Base-by-base conservation (phyloP, 2,888 invertebrate species). In the Ophion costatus region DNA sequence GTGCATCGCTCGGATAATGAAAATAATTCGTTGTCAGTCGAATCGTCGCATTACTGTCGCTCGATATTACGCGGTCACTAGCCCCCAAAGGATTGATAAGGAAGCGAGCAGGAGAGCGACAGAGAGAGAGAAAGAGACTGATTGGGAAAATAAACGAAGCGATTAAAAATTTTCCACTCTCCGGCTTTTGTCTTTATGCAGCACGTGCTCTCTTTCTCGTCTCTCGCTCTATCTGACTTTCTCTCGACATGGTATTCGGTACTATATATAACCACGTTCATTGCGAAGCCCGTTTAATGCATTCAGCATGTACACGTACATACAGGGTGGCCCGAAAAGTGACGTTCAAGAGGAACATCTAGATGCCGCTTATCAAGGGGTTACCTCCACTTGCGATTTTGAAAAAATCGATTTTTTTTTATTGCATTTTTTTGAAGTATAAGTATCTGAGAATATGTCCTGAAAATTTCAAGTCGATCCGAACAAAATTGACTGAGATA, bases 111-210 rank as follows among this genome's bases (percentile, higher is more conserved):
- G 38, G 1, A 38, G 38, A 38, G 38, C 6, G 38, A 38, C 7
- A 38, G 38, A 38, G 38, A 38, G 61, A 33, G 59, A 29, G 6
- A 10, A 61, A 22, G 22, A 42, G 73, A 83, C 38, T 11, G 76
- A 66, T 56, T 42, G 67, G 33, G 20, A 56, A 66, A 11, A n/a
- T 22, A n/a, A 67, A 33, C 67, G 66, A 73, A 73, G 24, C 76
- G 83, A 83, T 83, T 42, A 80, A 80, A 83, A 83, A 83, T 61
- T 77, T 83, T 83, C 80, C 83, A 83, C 76, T 80, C 80, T 6
- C 67, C 38, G n/a, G 56, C 61, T 83, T 83, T 76, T 80, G 64
- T 83, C 76, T 76, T 83, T 71, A 33, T 76, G 76, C 45, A 70
- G 33, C 75, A 56, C 75, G 63, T 56, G 29, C 63, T 67, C 42